These are phyloP conservation scores for Oncorhynchus clarkii DNA, from an alignment of 2,113 vertebrate species.

Conservation along the genomic window DNA sequence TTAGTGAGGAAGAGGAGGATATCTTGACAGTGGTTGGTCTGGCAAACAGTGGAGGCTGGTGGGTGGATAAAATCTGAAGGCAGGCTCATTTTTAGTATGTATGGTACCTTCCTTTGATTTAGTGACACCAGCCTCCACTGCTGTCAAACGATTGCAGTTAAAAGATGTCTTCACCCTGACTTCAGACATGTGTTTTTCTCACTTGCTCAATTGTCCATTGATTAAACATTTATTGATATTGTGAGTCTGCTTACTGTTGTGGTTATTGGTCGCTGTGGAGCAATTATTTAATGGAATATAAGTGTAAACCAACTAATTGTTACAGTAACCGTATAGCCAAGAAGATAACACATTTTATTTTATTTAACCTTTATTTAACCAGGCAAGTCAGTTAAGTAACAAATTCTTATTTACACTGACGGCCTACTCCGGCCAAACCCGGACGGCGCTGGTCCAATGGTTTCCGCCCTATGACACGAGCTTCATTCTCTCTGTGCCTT, in stretches of 20 bases:
- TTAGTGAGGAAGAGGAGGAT: not conserved
- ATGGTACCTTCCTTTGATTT: not conserved
- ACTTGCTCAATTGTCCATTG: not conserved
- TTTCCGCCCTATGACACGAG: not conserved
- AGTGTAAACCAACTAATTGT: not conserved
- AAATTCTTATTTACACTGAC: too few relatives aligned
- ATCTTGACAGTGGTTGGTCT: not conserved
- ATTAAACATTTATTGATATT: not conserved
- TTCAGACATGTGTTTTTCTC: not conserved
- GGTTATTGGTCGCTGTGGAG: not conserved
- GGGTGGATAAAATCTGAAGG: too few relatives aligned
- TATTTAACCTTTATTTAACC: too few relatives aligned
- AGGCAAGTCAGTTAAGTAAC: too few relatives aligned
- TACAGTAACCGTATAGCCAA: not conserved
- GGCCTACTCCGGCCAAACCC: too few relatives aligned
- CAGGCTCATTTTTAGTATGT: too few relatives aligned
- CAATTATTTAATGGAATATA: not conserved
- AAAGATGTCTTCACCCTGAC: too few relatives aligned
- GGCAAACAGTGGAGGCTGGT: not conserved
- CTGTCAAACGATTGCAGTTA: not conserved
- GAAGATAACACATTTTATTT: not conserved
- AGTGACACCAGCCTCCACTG: not conserved
- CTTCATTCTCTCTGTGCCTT: not conserved
- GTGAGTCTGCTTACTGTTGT: not conserved
- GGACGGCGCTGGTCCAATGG: too few relatives aligned